Base-by-base conservation (phyloP, 2,797 vertebrate species). In the Acanthurus lineatus region DNA sequence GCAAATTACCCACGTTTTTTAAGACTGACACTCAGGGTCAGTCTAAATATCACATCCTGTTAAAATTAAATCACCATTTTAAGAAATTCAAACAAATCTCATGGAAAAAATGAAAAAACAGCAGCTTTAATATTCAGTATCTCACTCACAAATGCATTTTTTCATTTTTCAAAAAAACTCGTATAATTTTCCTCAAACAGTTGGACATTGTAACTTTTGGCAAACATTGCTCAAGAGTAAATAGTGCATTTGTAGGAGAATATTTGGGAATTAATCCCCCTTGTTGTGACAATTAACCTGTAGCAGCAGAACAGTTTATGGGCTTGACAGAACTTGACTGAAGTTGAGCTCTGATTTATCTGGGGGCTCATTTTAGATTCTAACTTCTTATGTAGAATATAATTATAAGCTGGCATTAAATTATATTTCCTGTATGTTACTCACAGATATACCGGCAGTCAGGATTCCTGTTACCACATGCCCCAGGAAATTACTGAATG, bases 401-500 rank as follows among this genome's bases (percentile, higher is more conserved):
- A 69, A 69, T 73, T 42, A 62, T 52, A 28, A 51, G 14, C 25
- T 32, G 12, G 32, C 35, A 47, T 54, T 9, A 66, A 73, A 61
- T 35, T 0, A 60, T 58, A 60, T 73, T 73, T 60, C 63, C 52
- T 70, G 61, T 62, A 54, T 49, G 20, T 76, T 42, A 47, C 61
- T 56, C 17, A 32, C 15, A 59, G 49, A 66, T 40, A 22, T 52
- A 64, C 20, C 68, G 61, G 28, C 16, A 61, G 15, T 40, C 17
- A 15, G 7, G 60, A 47, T 64, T 47, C 64, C 5, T 62, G 49
- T 68, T 44, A 44, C 9, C 49, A 45, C 19, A 52, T 22, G 76
- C 53, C 69, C 67, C 52, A 22, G 40, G 40, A 67, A 78, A 71
- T 17, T 44, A 69, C 35, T 65, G 64, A 79, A 73, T 78, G 64